Evolutionary conservation across 1,140 invertebrate genomes (phyloP).

Genomic region (Euwallacea similis): DNA sequence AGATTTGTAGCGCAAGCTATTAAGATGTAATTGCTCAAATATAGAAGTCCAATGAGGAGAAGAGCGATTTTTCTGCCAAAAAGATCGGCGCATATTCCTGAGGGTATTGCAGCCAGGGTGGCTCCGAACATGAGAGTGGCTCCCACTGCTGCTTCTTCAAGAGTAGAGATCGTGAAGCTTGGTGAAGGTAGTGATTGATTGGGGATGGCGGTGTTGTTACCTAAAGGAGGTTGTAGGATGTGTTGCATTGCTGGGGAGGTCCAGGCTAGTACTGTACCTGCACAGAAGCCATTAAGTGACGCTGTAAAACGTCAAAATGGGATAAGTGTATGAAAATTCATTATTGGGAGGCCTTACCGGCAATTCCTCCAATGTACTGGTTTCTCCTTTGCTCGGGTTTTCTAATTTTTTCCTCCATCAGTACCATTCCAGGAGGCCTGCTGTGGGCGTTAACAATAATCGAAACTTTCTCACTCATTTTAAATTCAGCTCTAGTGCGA

Average conservation of each 20-base stretch:
- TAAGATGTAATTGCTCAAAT: conserved; percentile 74
- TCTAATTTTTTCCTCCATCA: too few relatives aligned
- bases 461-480: too few relatives aligned
- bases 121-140: conserved; percentile 79
- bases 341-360: background rate
- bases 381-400: background rate
- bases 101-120: conserved; percentile 71
- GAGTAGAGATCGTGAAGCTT: conserved; percentile 45
- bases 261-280: conserved; percentile 77
- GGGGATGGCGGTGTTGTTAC: conserved; percentile 10
- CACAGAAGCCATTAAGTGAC: conserved; percentile 59
- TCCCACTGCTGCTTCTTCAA: conserved; percentile 69
- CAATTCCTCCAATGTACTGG: conserved; percentile 1
- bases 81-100: conserved; percentile 70
- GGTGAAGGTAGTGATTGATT: conserved; percentile 5
- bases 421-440: too few relatives aligned
- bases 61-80: conserved; percentile 76
- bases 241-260: conserved; percentile 75
- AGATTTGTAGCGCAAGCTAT: conserved; percentile 67
- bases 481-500: too few relatives aligned
- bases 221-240: conserved; percentile 46
- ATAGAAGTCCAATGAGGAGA: conserved; percentile 69
- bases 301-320: background rate
- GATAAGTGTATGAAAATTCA: background rate
- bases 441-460: too few relatives aligned